Base-by-base conservation (phyloP, 1,140 invertebrate species). In the Nymphalis io region DNA sequence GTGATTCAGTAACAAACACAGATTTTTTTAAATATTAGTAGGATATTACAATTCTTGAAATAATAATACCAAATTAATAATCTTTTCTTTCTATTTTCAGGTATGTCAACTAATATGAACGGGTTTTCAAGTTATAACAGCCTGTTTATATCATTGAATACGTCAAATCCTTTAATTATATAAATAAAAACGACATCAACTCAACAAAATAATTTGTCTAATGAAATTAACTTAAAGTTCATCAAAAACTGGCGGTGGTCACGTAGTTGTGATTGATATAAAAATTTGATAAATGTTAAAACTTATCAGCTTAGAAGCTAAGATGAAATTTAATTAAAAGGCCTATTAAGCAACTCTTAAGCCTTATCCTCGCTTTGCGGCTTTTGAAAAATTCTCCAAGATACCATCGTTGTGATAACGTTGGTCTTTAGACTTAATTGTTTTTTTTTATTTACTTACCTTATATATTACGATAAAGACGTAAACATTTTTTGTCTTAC, bases 281-380 rank as follows among this genome's bases (percentile, higher is more conserved):
- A 55, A 55, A 55, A 55, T 33, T 55, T 55, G 51, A 55, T 55
- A 13, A 55, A 39, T 38, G 61, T 53, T 63, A 53, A 53, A 63
- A 53, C 60, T 62, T 53, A 63, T 53, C 46, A 6, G 20, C 44
- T 21, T 15, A 12, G 27, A 46, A 38, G 23, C 11, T 33, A 51
- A 33, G 46, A 62, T 62, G 13, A 62, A 62, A 46, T 62, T 62
- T 51, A 62, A 51, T 51, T 38, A 62, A 62, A 51, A 20, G 23
- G 15, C 44, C 2, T 21, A 21, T 53, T 53, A 53, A 10, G 20
- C 20, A 21, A 2, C 48, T 23, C 20, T 21, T 16, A 46, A n/a
- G 16, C 15, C 15, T 8, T 8, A 12, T 44, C n/a, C n/a, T 44
- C 13, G 40, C 40, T 44, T 33, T 33, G 10, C 27, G 27, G 27